Base-by-base conservation (phyloP, 2,113 vertebrate species). In the Perca schrenkii region DNA sequence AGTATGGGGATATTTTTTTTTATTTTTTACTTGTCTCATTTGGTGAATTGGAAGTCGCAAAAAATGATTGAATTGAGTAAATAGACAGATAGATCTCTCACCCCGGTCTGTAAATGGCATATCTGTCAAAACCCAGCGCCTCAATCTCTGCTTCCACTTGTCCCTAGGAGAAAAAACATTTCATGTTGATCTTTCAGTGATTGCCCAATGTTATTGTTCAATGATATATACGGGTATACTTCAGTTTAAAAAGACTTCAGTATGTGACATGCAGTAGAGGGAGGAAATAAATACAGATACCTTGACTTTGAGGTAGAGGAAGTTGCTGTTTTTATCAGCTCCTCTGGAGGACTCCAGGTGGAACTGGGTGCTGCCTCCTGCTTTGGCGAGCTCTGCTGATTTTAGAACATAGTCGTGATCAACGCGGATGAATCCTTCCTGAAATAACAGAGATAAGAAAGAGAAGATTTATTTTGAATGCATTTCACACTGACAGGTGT, bases 371-470 rank as follows among this genome's bases (percentile, higher is more conserved):
- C 97, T 98, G 49, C 97, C 97, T 74, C 97, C 98, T 0, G 97
- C 93, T 83, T 95, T 96, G 0, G 98, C 97, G 2, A 99, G 95
- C 86, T 99, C 95, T 0, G 98, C 98, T 0, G 97, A 97, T 88
- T 97, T 97, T 0, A 95, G 89, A 0, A 99, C 96, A 0, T 98
- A 99, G 91, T 99, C 98, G 17, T 97, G 96, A 87, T 99, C 98
- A 3, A 99, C 98, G 0, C 97, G 96, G 73, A 97, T 80, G 46
- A 99, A 99, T 63, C 97, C 97, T 0, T 95, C 96, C 98, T 99
- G 92, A 34, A 86, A 90, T 6, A 36, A 77, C 34, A 31, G 0
- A 58, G 17, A 49, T 4, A n/a, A 46, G 6, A 8, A 25, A 58
- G 46, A n/a, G 28, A 14, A 25, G 10, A 4, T 22, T 8, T 0